Evolutionary conservation across 2,888 invertebrate genomes (phyloP).

Genomic region (Pharmacophagus antenor): DNA sequence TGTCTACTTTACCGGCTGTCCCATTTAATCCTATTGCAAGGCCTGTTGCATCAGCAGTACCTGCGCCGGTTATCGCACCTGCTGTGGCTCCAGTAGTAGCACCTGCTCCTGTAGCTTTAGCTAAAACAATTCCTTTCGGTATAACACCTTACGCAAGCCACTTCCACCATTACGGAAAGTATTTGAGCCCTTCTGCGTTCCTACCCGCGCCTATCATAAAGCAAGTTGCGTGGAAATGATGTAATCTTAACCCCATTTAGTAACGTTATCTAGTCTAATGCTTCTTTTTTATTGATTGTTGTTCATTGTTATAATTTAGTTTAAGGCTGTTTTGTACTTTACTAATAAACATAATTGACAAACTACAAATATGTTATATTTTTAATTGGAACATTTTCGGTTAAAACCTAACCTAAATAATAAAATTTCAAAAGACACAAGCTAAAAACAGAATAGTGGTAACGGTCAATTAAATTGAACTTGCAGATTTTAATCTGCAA

Average conservation of each 20-base stretch:
- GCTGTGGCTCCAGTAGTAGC: conserved; percentile 38
- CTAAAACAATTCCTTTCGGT: conserved; percentile 43
- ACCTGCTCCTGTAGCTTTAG: conserved; percentile 46
- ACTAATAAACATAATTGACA: conserved; percentile 40
- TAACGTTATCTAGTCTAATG: conserved; percentile 33
- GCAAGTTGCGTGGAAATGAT: conserved; percentile 68
- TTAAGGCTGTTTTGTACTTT: conserved; percentile 46
- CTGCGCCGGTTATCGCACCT: conserved; percentile 47
- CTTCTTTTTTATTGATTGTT: conserved; percentile 39
- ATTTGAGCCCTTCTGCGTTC: conserved; percentile 44
- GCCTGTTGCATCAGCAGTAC: conserved; percentile 42
- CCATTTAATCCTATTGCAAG: conserved; percentile 50
- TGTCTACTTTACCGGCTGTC: conserved; percentile 44
- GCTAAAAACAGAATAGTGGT: neutral
- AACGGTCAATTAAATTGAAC: neutral
- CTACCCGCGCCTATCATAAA: conserved; percentile 49
- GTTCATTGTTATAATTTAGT: conserved; percentile 36
- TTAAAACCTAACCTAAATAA: neutral
- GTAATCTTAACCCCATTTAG: conserved; percentile 41
- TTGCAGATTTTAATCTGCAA: too few species aligned
- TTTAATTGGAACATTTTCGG: neutral
- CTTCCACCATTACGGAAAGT: conserved; percentile 62
- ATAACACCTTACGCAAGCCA: conserved; percentile 43
- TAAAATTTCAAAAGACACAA: neutral
- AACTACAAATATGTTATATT: neutral